Evolutionary conservation across 2,888 invertebrate species (phyloP).

Genomic region (Drosophila parthenogenetica): DNA sequence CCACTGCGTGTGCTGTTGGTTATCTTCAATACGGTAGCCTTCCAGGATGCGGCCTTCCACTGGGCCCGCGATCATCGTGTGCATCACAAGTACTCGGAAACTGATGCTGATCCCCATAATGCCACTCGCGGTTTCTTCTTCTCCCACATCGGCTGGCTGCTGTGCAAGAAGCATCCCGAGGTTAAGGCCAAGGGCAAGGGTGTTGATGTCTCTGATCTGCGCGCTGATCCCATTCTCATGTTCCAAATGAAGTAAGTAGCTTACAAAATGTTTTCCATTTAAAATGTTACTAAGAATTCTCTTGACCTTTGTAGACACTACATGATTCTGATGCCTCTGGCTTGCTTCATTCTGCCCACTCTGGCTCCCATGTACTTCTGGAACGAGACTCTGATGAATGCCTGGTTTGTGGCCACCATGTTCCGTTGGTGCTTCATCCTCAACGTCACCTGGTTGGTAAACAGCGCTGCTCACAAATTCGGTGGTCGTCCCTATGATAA

Average conservation of each 20-base stretch:
- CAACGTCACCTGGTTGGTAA: slow-evolving; percentile 95
- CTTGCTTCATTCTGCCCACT: slow-evolving; percentile 92
- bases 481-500: slow-evolving; percentile 91
- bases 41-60: slow-evolving; percentile 93
- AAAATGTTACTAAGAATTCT: neutral
- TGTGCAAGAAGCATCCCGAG: slow-evolving; percentile 95
- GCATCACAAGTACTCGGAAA: slow-evolving; percentile 97
- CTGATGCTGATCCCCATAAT: slow-evolving; percentile 97
- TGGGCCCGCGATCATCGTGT: slow-evolving; percentile 93
- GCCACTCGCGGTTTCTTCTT: slow-evolving; percentile 97
- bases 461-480: slow-evolving; percentile 94
- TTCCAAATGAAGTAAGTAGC: slow-evolving; percentile 94
- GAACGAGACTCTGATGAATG: slow-evolving; percentile 89
- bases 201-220: slow-evolving; percentile 93
- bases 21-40: slow-evolving; percentile 94
- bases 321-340: slow-evolving; percentile 89
- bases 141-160: slow-evolving; percentile 97
- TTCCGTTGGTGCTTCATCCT: slow-evolving; percentile 92
- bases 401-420: slow-evolving; percentile 89
- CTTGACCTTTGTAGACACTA: slow-evolving; percentile 88
- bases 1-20: slow-evolving; percentile 93
- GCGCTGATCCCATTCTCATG: slow-evolving; percentile 91
- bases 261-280: neutral
- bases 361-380: slow-evolving; percentile 91
- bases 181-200: slow-evolving; percentile 94